Percentiles rank a stretch among this genome's conserved stretches.
Evolutionary conservation across 2,888 invertebrate genomes (phyloP).

Genomic region (Acanthococcus lagerstroemiae): DNA sequence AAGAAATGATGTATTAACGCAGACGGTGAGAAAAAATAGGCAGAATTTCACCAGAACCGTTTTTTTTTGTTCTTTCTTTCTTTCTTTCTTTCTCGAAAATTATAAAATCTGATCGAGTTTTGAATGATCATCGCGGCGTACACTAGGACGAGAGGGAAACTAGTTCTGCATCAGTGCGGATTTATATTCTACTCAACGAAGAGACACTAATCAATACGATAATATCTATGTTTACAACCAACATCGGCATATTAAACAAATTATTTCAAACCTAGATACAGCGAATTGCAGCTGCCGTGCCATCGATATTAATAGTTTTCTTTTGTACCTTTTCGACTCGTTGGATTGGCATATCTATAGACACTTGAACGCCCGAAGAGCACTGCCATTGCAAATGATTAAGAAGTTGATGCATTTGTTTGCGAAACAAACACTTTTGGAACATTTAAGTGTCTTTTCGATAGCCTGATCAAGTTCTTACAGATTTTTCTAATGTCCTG

Average conservation of each 20-base stretch:
- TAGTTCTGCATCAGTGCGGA: neutral
- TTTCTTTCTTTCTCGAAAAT: neutral
- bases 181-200: neutral
- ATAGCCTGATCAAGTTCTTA: no score
- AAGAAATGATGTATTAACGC: neutral
- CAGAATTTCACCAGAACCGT: neutral
- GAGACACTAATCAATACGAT: conserved; percentile 7
- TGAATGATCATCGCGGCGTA: neutral
- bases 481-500: no score
- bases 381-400: no score
- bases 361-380: no score
- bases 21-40: neutral
- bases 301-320: no score
- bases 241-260: conserved; percentile 3
- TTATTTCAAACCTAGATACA: no score
- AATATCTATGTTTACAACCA: neutral
- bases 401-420: no score
- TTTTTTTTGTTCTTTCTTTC: neutral
- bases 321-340: no score
- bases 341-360: no score
- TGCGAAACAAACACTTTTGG: no score
- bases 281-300: no score
- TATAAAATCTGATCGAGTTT: neutral
- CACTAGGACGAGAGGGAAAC: neutral
- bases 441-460: no score